Evolutionary conservation across 2,797 vertebrate species (phyloP).

Genomic region (Ficedula albicollis): DNA sequence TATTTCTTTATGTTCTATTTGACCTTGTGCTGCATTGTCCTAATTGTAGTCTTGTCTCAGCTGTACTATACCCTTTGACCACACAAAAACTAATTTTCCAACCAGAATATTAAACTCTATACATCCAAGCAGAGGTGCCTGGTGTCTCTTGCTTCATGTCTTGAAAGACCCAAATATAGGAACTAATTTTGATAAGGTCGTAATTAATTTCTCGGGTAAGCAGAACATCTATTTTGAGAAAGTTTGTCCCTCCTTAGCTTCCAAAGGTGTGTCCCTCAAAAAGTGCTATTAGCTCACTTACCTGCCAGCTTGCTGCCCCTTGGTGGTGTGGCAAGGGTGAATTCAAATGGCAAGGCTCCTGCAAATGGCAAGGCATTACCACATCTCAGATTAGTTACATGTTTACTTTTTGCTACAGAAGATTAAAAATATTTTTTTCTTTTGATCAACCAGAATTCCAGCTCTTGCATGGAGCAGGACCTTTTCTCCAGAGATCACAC

Average conservation of each 20-base stretch:
- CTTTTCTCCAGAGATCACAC: background rate
- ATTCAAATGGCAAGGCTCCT: background rate
- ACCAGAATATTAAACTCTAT: background rate
- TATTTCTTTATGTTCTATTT: conserved; percentile 31
- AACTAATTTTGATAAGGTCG: conserved; percentile 46
- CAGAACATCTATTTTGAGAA: conserved; percentile 35
- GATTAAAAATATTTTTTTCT: background rate
- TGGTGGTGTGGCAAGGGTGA: background rate
- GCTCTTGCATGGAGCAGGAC: background rate
- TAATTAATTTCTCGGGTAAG: conserved; percentile 37
- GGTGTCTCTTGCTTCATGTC: background rate
- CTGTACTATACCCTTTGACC: background rate
- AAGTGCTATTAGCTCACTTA: background rate
- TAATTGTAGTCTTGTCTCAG: background rate
- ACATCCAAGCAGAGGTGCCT: background rate
- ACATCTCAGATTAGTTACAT: background rate
- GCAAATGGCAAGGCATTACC: background rate
- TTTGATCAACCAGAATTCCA: background rate
- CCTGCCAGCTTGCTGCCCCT: background rate
- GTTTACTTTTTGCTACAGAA: background rate
- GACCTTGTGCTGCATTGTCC: conserved; percentile 20
- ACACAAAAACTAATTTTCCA: conserved; percentile 12
- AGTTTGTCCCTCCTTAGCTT: background rate
- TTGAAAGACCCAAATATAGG: conserved; percentile 23
- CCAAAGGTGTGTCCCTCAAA: background rate